These are phyloP conservation scores for Andrena chrysosceles DNA, from an alignment of 2,888 invertebrate species.

Conservation along the genomic window DNA sequence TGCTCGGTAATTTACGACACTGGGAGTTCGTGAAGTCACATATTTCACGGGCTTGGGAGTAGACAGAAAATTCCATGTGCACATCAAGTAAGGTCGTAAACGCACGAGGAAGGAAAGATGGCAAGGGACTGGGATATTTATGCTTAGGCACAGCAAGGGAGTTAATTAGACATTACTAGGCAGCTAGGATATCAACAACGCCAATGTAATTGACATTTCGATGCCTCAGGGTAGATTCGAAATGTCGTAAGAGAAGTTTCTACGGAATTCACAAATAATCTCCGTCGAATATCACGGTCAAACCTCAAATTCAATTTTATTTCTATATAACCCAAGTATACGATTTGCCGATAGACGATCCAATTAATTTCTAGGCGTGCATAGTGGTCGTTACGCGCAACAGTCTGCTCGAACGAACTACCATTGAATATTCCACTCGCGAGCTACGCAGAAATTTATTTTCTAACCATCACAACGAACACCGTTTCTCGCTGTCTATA, in stretches of 20 bases:
- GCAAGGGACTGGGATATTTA: not conserved
- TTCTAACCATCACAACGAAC: not conserved
- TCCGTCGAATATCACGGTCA: not conserved
- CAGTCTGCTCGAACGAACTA: not conserved
- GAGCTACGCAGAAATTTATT: not conserved
- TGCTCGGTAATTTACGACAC: not conserved
- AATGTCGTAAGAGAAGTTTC: not conserved
- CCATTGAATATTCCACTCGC: not conserved
- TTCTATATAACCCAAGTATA: not conserved
- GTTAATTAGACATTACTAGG: constrained; percentile 13
- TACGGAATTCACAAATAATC: not conserved
- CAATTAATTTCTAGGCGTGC: not conserved
- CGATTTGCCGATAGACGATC: not conserved
- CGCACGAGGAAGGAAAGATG: not conserved
- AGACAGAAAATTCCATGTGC: not conserved
- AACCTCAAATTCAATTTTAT: not conserved
- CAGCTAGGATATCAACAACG: constrained; percentile 10
- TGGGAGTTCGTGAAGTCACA: not conserved
- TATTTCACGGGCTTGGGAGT: not conserved
- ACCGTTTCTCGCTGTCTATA: too few species aligned
- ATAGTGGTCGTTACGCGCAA: not conserved
- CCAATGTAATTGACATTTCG: constrained; percentile 18
- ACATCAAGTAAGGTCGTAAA: not conserved
- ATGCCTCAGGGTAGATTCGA: constrained; percentile 1
- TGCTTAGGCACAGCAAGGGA: not conserved